phyloP scores from a whole-genome alignment of 2,888 invertebrate species.

The Hirtodrosophila trivittata region DNA sequence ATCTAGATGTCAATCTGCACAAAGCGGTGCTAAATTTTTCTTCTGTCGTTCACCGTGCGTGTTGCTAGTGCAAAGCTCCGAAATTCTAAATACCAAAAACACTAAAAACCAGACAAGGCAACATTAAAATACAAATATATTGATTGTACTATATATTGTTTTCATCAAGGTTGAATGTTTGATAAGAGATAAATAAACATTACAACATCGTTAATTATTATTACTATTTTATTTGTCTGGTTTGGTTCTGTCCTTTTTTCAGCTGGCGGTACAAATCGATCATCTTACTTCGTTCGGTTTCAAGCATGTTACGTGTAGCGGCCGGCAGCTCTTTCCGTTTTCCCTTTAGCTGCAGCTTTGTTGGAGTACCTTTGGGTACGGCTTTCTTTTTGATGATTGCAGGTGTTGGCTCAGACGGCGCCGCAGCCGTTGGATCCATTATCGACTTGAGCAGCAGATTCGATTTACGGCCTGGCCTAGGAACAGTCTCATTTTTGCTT shows the following conservation, averaged over 20 bases:
- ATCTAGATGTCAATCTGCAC: conserved; percentile 7
- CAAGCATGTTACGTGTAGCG: conserved; percentile 86
- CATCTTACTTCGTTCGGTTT: conserved; percentile 86
- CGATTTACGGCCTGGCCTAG: conserved; percentile 82
- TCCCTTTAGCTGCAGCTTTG: conserved; percentile 84
- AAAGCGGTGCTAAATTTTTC: conserved; percentile 49
- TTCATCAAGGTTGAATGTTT: conserved; percentile 31
- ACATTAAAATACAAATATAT: conserved; percentile 13
- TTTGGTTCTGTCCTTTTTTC: conserved; percentile 82
- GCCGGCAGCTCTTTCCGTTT: conserved; percentile 87
- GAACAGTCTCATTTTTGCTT: conserved; percentile 81
- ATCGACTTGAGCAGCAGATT: conserved; percentile 85
- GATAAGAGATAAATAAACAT: conserved; percentile 41
- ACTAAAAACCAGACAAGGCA: conserved; percentile 4
- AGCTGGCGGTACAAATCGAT: conserved; percentile 86
- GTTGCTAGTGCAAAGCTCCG: conserved; percentile 15
- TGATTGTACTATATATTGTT: conserved; percentile 30
- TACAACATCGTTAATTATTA: conserved; percentile 33
- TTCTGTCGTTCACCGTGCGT: conserved; percentile 27
- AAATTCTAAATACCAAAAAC: conserved; percentile 37
- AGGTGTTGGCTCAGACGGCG: neutral
- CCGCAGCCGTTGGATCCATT: conserved; percentile 78
- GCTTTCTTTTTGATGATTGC: conserved; percentile 5
- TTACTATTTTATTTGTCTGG: neutral
- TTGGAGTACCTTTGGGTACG: conserved; percentile 16